Evolutionary conservation across 1,140 invertebrate species (phyloP).

Genomic region (Listronotus oregonensis): DNA sequence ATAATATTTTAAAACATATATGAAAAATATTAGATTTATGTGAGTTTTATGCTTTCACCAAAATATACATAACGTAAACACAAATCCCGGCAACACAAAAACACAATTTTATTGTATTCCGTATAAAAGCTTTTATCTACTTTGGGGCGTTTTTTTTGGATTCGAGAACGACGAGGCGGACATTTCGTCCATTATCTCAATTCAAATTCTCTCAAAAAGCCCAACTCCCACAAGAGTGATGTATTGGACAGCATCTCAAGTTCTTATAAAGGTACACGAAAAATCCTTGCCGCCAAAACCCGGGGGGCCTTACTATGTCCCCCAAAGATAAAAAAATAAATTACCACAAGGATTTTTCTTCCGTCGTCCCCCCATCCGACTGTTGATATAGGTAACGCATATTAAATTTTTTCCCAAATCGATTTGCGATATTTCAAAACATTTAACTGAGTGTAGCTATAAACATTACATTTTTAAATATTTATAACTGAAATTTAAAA

Average conservation of each 20-base stretch:
- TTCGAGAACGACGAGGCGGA: slow-evolving; percentile 16
- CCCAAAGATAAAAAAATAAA: slow-evolving; percentile 47
- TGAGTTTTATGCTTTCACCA: neutral
- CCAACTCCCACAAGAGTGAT: slow-evolving; percentile 50
- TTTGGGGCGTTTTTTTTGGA: slow-evolving; percentile 16
- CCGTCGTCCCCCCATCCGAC: slow-evolving; percentile 55
- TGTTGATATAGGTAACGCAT: slow-evolving; percentile 50
- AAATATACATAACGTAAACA: neutral
- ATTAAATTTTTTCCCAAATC: slow-evolving; percentile 22
- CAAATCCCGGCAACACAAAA: slow-evolving; percentile 12
- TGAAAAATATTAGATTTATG: too few species aligned
- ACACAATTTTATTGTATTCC: slow-evolving; percentile 7
- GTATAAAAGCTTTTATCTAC: slow-evolving; percentile 30
- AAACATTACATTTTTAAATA: too few species aligned
- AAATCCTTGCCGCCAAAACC: slow-evolving; percentile 57
- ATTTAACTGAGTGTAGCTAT: neutral
- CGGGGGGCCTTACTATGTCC: slow-evolving; percentile 49
- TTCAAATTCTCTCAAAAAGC: slow-evolving; percentile 43
- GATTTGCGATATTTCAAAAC: slow-evolving; percentile 20
- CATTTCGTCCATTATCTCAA: slow-evolving; percentile 28
- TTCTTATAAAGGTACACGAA: slow-evolving; percentile 57
- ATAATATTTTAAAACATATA: too few species aligned
- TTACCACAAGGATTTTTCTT: slow-evolving; percentile 29
- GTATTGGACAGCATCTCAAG: slow-evolving; percentile 61
- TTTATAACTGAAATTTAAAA: too few species aligned